These are phyloP conservation scores for Geopemphigus sp. DNA, from an alignment of 1,140 invertebrate genomes.

Conservation along the genomic window DNA sequence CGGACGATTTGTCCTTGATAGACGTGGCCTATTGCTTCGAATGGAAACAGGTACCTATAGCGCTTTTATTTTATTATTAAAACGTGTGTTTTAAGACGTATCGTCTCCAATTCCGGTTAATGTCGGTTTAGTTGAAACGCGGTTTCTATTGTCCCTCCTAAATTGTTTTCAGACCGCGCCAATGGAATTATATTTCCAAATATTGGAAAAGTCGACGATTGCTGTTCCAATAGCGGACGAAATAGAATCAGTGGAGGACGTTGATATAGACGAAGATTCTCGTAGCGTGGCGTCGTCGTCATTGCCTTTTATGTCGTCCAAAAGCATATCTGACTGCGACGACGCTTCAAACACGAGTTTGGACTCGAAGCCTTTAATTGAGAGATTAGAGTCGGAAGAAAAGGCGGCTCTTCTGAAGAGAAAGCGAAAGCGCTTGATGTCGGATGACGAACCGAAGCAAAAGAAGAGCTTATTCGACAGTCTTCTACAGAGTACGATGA, in stretches of 20 bases:
- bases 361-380: slow-evolving; percentile 40
- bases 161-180: slow-evolving; percentile 56
- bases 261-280: slow-evolving; percentile 35
- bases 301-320: slow-evolving; percentile 35
- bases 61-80: too few species aligned
- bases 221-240: slow-evolving; percentile 45
- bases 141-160: neutral
- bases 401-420: slow-evolving; percentile 38
- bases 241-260: slow-evolving; percentile 20
- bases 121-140: neutral
- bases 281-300: slow-evolving; percentile 39
- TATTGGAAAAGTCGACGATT: slow-evolving; percentile 54
- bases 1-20: slow-evolving; percentile 63
- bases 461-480: slow-evolving; percentile 39
- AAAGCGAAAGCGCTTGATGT: neutral
- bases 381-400: slow-evolving; percentile 49
- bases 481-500: slow-evolving; percentile 1
- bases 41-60: slow-evolving; percentile 62
- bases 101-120: neutral
- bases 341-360: slow-evolving; percentile 29
- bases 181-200: slow-evolving; percentile 58
- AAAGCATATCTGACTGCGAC: slow-evolving; percentile 36
- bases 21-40: slow-evolving; percentile 66
- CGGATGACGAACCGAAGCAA: slow-evolving; percentile 7
- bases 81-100: neutral